Percentiles rank a stretch among this genome's conserved stretches.
Evolutionary conservation across 2,113 vertebrate species (phyloP).

Genomic region (Rhinoptilus africanus): DNA sequence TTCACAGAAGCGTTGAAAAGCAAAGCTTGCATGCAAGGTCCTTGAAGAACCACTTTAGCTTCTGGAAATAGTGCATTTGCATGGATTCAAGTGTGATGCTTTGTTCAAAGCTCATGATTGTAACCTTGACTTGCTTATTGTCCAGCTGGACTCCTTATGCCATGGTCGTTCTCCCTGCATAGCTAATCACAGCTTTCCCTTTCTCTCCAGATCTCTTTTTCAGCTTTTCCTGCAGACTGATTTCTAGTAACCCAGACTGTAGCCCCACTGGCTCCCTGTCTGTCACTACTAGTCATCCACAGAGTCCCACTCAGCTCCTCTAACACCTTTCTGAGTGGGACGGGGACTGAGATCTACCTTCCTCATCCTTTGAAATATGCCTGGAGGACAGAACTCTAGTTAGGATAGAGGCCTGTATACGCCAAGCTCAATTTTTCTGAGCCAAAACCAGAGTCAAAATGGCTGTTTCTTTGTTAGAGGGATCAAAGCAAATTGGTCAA

Average conservation of each 20-base stretch:
- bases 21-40: neutral
- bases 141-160: neutral
- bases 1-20: neutral
- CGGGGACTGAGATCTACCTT: neutral
- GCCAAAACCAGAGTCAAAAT: neutral
- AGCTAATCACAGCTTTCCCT: neutral
- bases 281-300: neutral
- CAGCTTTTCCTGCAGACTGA: neutral
- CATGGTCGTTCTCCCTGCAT: neutral
- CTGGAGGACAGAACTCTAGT: neutral
- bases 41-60: neutral
- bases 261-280: neutral
- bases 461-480: neutral
- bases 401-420: neutral
- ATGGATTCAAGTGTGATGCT: neutral
- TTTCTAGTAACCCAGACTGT: neutral
- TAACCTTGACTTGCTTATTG: neutral
- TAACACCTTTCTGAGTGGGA: neutral
- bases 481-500: conserved; percentile 33
- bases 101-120: neutral
- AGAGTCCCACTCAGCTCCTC: neutral
- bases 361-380: neutral
- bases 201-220: neutral
- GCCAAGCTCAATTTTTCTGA: neutral
- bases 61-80: neutral